Percentiles rank a stretch among this genome's conserved stretches.
Evolutionary conservation across 2,888 invertebrate genomes (phyloP).

Genomic region (Melanchra persicariae): DNA sequence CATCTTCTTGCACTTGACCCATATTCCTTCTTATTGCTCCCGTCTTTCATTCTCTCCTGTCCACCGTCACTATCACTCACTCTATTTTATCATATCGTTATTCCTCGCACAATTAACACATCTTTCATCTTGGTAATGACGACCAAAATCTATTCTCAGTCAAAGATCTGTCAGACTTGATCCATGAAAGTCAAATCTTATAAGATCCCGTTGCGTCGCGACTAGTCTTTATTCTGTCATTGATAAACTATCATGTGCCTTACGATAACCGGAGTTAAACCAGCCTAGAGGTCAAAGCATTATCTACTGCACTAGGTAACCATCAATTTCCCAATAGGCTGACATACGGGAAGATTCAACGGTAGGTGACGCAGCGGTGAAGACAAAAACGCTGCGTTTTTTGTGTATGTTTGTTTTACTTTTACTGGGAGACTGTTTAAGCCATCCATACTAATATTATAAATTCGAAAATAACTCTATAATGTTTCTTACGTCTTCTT

Average conservation of each 20-base stretch:
- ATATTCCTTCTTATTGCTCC: too few species aligned
- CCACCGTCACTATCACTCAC: too few species aligned
- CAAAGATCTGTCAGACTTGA: background rate
- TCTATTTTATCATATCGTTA: too few species aligned
- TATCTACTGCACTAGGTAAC: slow-evolving; percentile 67
- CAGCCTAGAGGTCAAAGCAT: slow-evolving; percentile 61
- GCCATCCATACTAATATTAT: background rate
- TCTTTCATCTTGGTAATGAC: background rate
- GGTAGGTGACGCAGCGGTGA: background rate
- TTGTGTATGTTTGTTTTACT: background rate
- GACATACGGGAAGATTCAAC: slow-evolving; percentile 54
- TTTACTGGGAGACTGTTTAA: background rate
- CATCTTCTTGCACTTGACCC: too few species aligned
- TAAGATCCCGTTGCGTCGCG: background rate
- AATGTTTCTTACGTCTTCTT: background rate
- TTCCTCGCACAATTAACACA: too few species aligned
- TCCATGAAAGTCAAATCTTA: slow-evolving; percentile 2
- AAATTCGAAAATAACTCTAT: too few species aligned
- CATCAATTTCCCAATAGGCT: slow-evolving; percentile 69
- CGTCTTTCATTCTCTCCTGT: too few species aligned
- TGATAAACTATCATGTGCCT: slow-evolving; percentile 41
- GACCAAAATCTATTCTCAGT: background rate
- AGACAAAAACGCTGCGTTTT: background rate
- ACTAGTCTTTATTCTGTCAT: slow-evolving; percentile 49
- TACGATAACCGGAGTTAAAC: slow-evolving; percentile 50